Evolutionary conservation across 1,140 invertebrate species (phyloP).

Genomic region (Pseudomyrmex gracilis): DNA sequence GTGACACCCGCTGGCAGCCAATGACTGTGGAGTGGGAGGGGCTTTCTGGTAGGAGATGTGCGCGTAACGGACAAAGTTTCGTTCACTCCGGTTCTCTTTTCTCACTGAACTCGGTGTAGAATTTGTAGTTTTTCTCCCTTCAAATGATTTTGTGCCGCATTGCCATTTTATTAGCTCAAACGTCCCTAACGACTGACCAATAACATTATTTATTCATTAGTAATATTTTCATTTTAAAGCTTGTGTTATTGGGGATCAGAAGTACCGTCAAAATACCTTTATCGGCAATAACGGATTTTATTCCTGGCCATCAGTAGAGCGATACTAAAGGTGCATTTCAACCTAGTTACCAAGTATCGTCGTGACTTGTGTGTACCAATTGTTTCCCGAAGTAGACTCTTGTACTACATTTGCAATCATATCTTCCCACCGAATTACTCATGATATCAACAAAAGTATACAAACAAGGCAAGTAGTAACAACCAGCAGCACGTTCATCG

Average conservation of each 20-base stretch:
- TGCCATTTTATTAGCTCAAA: background rate
- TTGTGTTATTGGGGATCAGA: background rate
- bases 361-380: background rate
- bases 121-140: background rate
- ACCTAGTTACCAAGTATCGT: background rate
- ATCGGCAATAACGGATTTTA: background rate
- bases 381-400: background rate
- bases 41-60: too few species aligned
- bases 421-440: background rate
- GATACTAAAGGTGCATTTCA: too few species aligned
- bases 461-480: background rate
- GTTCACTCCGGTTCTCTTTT: too few species aligned
- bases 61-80: too few species aligned
- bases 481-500: too few species aligned
- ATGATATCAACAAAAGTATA: background rate
- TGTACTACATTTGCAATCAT: background rate
- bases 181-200: constrained; percentile 16
- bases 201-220: background rate
- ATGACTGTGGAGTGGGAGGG: too few species aligned
- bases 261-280: background rate
- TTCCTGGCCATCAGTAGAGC: too few species aligned
- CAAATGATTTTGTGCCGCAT: background rate
- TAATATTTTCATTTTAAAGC: constrained; percentile 1
- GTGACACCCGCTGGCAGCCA: too few species aligned
- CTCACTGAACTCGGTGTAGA: too few species aligned